Evolutionary conservation across 1,140 invertebrate species (phyloP).

Genomic region (Ooceraea biroi): DNA sequence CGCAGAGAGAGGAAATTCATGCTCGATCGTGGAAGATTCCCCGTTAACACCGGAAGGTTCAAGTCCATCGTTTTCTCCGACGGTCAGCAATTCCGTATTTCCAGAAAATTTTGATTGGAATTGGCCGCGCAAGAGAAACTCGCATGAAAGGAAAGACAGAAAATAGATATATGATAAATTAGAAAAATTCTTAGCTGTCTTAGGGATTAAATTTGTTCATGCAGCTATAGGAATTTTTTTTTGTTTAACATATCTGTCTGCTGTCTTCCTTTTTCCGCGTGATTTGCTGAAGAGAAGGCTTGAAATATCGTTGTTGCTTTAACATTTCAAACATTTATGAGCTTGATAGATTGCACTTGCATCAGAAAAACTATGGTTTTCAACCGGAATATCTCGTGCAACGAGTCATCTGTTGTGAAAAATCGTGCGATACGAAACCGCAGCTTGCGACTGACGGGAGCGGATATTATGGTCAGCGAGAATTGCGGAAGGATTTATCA

Average conservation of each 20-base stretch:
- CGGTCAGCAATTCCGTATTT: neutral
- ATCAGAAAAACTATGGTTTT: neutral
- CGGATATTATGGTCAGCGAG: neutral
- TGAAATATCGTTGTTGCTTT: neutral
- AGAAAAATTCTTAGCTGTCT: too few relatives aligned
- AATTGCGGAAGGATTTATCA: slow-evolving; percentile 16
- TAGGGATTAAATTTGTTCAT: too few relatives aligned
- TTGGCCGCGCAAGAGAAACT: too few relatives aligned
- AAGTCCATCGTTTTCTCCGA: neutral
- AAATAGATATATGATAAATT: too few relatives aligned
- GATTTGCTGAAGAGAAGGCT: neutral
- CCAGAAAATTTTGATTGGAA: too few relatives aligned
- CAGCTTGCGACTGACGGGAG: neutral
- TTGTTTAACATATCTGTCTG: too few relatives aligned
- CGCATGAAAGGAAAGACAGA: too few relatives aligned
- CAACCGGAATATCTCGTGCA: neutral
- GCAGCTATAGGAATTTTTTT: too few relatives aligned
- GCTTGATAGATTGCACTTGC: neutral
- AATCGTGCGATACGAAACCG: neutral
- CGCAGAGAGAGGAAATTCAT: neutral
- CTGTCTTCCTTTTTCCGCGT: neutral
- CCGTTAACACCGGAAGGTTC: neutral
- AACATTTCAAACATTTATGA: neutral
- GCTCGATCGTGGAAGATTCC: neutral
- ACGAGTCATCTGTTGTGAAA: neutral